Evolutionary conservation across 1,140 invertebrate species (phyloP).

Genomic region (Drosophila chauvacae): DNA sequence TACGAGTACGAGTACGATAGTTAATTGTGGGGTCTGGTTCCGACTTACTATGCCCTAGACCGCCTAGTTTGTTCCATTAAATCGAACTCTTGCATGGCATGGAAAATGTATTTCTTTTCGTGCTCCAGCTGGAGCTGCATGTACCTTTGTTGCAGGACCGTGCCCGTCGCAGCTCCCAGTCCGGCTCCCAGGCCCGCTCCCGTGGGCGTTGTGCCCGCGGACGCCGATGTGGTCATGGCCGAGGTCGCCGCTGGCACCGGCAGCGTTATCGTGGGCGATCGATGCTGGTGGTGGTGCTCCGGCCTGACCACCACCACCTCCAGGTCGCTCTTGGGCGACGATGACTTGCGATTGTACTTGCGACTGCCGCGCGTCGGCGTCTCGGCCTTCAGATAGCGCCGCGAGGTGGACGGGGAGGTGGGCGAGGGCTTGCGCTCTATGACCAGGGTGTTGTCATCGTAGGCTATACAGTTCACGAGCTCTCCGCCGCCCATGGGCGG

Average conservation of each 20-base stretch:
- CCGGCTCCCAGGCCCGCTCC: slow-evolving; percentile 13
- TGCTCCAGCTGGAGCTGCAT: slow-evolving; percentile 77
- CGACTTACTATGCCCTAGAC: slow-evolving; percentile 79
- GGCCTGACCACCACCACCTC: slow-evolving; percentile 65
- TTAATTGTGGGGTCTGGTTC: slow-evolving; percentile 49
- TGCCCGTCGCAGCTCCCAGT: slow-evolving; percentile 38
- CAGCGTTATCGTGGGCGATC: slow-evolving; percentile 70
- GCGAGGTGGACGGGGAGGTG: slow-evolving; percentile 61
- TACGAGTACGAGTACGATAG: slow-evolving; percentile 56
- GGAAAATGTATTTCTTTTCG: slow-evolving; percentile 78
- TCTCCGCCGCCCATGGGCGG: slow-evolving; percentile 60
- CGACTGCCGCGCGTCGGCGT: slow-evolving; percentile 69
- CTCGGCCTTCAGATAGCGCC: slow-evolving; percentile 70
- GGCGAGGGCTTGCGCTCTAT: slow-evolving; percentile 70
- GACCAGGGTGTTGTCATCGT: slow-evolving; percentile 71
- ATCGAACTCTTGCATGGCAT: slow-evolving; percentile 77
- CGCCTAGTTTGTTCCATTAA: slow-evolving; percentile 69
- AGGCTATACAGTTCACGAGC: slow-evolving; percentile 72
- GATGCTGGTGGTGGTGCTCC: slow-evolving; percentile 70
- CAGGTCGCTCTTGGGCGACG: slow-evolving; percentile 56
- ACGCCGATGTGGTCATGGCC: slow-evolving; percentile 24
- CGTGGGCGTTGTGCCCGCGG: slow-evolving; percentile 38
- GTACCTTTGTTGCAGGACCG: slow-evolving; percentile 79
- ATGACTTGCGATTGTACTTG: slow-evolving; percentile 69
- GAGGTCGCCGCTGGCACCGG: slow-evolving; percentile 42